These are phyloP conservation scores for Eudiplozoon nipponicum DNA, from an alignment of 2,888 invertebrate genomes.

Conservation along the genomic window DNA sequence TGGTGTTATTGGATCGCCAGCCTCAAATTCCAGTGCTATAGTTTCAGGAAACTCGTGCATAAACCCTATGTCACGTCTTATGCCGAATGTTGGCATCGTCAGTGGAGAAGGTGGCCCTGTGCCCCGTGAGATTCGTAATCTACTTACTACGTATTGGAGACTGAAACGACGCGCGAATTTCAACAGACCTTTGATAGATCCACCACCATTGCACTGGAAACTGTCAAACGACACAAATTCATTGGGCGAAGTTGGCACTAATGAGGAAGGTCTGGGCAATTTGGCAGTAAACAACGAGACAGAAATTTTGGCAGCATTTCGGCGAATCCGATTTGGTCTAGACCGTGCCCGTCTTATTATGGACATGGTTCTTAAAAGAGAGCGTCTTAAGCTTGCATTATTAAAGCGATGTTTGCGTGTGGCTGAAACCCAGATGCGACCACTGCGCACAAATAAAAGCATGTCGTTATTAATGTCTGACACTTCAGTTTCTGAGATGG, in stretches of 20 bases:
- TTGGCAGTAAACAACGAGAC: too few relatives aligned
- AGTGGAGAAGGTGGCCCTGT: too few relatives aligned
- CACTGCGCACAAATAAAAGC: not conserved
- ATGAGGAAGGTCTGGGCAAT: too few relatives aligned
- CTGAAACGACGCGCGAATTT: slow-evolving; percentile 13
- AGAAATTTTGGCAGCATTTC: slow-evolving; percentile 6
- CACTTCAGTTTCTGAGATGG: too few relatives aligned
- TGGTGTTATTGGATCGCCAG: too few relatives aligned
- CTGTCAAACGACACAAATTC: not conserved
- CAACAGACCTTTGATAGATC: slow-evolving; percentile 13
- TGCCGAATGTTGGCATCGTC: too few relatives aligned
- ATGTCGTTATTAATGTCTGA: too few relatives aligned
- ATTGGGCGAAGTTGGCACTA: too few relatives aligned
- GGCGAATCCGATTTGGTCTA: slow-evolving; percentile 8
- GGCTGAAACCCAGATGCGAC: not conserved
- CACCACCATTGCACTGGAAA: not conserved
- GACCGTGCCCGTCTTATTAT: slow-evolving; percentile 9
- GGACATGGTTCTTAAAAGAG: slow-evolving; percentile 8
- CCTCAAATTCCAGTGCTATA: too few relatives aligned
- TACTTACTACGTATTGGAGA: slow-evolving; percentile 17
- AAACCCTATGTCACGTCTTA: too few relatives aligned
- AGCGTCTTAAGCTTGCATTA: slow-evolving; percentile 4
- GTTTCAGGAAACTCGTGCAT: too few relatives aligned
- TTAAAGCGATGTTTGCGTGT: not conserved
- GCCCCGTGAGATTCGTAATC: too few relatives aligned